phyloP scores from a whole-genome alignment of 2,888 invertebrate species.

The Acleris laterana region DNA sequence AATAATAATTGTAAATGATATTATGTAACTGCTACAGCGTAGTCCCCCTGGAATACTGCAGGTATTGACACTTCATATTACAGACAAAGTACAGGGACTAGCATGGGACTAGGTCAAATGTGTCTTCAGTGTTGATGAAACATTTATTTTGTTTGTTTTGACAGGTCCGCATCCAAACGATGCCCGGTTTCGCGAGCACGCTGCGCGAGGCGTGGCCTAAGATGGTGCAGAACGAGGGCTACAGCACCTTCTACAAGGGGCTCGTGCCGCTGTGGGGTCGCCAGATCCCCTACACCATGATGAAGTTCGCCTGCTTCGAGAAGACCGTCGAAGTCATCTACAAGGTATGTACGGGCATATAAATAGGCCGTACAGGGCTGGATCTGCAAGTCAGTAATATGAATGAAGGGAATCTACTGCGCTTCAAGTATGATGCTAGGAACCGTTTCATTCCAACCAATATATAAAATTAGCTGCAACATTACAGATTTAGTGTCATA shows the following conservation, averaged over 20 bases:
- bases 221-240: slow-evolving; percentile 94
- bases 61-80: too few relatives aligned
- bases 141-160: not conserved
- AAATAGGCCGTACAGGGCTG: not conserved
- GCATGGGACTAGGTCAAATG: too few relatives aligned
- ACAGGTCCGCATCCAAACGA: slow-evolving; percentile 96
- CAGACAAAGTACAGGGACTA: too few relatives aligned
- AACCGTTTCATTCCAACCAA: too few relatives aligned
- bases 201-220: slow-evolving; percentile 96
- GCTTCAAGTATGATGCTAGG: too few relatives aligned
- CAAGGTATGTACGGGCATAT: slow-evolving; percentile 70
- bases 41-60: too few relatives aligned
- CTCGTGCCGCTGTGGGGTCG: slow-evolving; percentile 97
- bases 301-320: slow-evolving; percentile 99
- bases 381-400: not conserved
- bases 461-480: too few relatives aligned
- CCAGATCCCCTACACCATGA: slow-evolving; percentile 99
- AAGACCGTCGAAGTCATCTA: slow-evolving; percentile 97
- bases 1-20: too few relatives aligned
- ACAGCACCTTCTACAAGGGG: slow-evolving; percentile 97
- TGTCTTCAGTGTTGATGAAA: too few relatives aligned
- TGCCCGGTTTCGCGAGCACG: slow-evolving; percentile 95
- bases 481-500: too few relatives aligned
- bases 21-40: too few relatives aligned
- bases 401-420: too few relatives aligned